These are phyloP conservation scores for Protodeltote pygarga DNA, from an alignment of 2,888 invertebrate species.

Conservation along the genomic window DNA sequence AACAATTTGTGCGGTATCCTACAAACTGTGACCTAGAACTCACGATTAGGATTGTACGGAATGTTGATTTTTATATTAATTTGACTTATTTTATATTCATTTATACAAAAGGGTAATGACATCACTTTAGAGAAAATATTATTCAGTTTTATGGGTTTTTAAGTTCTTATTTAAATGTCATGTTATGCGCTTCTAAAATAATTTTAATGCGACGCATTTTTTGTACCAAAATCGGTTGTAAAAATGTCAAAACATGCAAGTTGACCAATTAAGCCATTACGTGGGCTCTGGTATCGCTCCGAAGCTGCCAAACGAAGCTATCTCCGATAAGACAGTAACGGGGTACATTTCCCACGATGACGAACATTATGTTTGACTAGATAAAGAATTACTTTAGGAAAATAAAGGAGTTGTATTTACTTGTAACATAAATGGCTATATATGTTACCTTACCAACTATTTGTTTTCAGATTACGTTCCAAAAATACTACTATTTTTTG, in stretches of 20 bases:
- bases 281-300: constrained; percentile 36
- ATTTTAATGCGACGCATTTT: neutral
- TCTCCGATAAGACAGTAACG: constrained; percentile 54
- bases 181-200: neutral
- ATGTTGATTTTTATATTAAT: neutral
- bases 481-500: neutral
- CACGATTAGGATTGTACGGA: neutral
- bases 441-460: constrained; percentile 22
- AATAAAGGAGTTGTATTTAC: constrained; percentile 46
- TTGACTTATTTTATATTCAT: neutral
- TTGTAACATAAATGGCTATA: constrained; percentile 32
- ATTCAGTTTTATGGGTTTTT: neutral
- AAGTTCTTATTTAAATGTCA: neutral
- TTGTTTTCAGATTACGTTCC: neutral
- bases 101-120: neutral
- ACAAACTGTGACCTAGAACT: constrained; percentile 38
- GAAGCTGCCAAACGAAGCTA: constrained; percentile 44
- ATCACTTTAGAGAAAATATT: too few species aligned
- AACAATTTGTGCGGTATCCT: constrained; percentile 35
- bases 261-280: constrained; percentile 45
- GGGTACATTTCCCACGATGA: constrained; percentile 52
- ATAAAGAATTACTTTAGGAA: constrained; percentile 48
- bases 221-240: constrained; percentile 10
- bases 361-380: constrained; percentile 44
- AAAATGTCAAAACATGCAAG: constrained; percentile 43